These are phyloP conservation scores for Acyrthosiphon pisum DNA, from an alignment of 1,140 invertebrate species.

Conservation along the genomic window DNA sequence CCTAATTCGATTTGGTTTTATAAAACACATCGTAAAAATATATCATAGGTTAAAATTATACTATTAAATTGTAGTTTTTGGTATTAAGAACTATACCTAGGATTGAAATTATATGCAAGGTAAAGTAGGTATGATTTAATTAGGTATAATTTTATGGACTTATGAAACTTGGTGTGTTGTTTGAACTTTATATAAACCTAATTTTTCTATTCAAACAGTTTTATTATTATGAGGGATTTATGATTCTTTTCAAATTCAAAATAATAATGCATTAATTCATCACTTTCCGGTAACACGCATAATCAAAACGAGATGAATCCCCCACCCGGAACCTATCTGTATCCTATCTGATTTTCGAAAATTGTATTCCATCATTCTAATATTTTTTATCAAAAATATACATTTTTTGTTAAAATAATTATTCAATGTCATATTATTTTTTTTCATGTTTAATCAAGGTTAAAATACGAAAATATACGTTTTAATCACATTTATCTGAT, in stretches of 20 bases:
- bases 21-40: neutral
- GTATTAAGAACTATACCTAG: neutral
- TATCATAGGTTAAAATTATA: neutral
- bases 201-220: neutral
- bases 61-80: neutral
- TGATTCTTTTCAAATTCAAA: too few relatives aligned
- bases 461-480: neutral
- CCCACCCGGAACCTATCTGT: neutral
- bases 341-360: neutral
- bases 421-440: neutral
- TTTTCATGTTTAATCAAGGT: slow-evolving; percentile 2
- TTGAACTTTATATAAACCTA: neutral
- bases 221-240: neutral
- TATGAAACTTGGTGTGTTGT: neutral
- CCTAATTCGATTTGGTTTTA: neutral
- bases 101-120: neutral
- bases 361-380: neutral
- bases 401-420: neutral
- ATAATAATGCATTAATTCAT: neutral
- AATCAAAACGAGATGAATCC: neutral
- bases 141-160: neutral
- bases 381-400: neutral
- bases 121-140: neutral
- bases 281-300: neutral
- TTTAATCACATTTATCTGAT: neutral